Evolutionary conservation across 2,797 vertebrate genomes (phyloP), one percentile per base, ranked within the genome.

Genomic region (Catostomus latipinnis): DNA sequence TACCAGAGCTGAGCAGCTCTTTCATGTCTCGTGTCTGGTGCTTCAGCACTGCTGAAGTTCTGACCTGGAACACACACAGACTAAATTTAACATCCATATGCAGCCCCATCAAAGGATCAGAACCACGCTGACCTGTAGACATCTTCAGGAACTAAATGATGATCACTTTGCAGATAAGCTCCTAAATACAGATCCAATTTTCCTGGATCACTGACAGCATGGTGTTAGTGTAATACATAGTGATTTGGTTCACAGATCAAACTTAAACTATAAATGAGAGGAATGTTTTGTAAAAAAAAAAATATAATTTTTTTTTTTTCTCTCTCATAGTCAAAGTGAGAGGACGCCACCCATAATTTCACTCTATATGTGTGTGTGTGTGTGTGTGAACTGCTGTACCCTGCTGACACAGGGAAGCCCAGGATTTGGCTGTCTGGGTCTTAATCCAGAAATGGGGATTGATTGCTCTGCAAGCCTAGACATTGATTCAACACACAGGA

Each of bases 371-470:
- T 12, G 53, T 48, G n/a, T 34, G 22, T 22, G 22, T 70, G 66
- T 53, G 14, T 63, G 43, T 61, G 49, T 53, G 69, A 71, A 56
- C 58, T 3, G 12, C 58, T 14, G 65, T 75, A 62, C 71, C 80
- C 79, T 77, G 71, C 67, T 81, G 81, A 78, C 74, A 76, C 62
- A 72, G 50, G 74, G 69, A 78, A 80, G 68, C 68, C 56, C 61
- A 49, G 66, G 71, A 60, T 81, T 68, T 79, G 74, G 71, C 60
- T 81, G 76, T 81, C 81, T 80, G 82, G 71, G 93, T 93, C 85
- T 93, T 94, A 94, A 94, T 95, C 93, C 93, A 95, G 94, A 95
- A 94, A 94, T 91, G 89, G 89, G 93, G 94, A 95, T 92, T 93
- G 94, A 95, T 94, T 92, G 91, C 89, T 90, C 92, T 71, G 72